Base-by-base conservation (phyloP, 1,140 invertebrate genomes). In the Ips typographus region DNA sequence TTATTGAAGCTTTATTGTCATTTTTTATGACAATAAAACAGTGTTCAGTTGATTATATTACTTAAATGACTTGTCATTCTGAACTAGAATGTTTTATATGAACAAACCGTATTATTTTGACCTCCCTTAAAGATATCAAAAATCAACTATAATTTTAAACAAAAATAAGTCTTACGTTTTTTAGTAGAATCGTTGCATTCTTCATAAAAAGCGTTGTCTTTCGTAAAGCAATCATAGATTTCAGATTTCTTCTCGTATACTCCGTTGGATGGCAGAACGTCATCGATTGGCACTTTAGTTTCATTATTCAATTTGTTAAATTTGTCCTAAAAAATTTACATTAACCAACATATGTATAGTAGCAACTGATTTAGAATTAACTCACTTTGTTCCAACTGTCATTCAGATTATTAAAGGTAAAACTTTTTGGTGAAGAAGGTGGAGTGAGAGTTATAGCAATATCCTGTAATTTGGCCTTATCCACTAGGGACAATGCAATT, bases 401-500 rank as follows among this genome's bases (percentile, higher is more conserved):
- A 39, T 67, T 67, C 2, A 63, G 7, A 43, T 58, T 68, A 42
- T 68, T 63, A 5, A 57, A 37, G 52, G 58, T 36, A 41, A 53
- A 61, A 55, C 49, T 55, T 40, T 69, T 68, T 0, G 72, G 72
- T 22, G 72, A 73, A 39, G 60, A 42, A 3, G 72, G 72, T 40
- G 72, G 72, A 4, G 69, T 69, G 8, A 71, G 41, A 7, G 65
- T 71, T 6, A 71, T 60, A 22, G 60, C 47, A 49, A 70, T 71
- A 39, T 74, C 65, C 37, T 70, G 64, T 22, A 70, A 47, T 51
- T 72, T 72, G n/a, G 71, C 38, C 8, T 67, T 47, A 40, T 74
- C 70, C 42, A 75, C 70, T 8, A 75, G 39, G 22, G 72, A 65
- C 53, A 75, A 65, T 22, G 71, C 77, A 2, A 77, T 69, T 6